Base-by-base conservation (phyloP, 2,888 invertebrate species). In the Cryptus armator region DNA sequence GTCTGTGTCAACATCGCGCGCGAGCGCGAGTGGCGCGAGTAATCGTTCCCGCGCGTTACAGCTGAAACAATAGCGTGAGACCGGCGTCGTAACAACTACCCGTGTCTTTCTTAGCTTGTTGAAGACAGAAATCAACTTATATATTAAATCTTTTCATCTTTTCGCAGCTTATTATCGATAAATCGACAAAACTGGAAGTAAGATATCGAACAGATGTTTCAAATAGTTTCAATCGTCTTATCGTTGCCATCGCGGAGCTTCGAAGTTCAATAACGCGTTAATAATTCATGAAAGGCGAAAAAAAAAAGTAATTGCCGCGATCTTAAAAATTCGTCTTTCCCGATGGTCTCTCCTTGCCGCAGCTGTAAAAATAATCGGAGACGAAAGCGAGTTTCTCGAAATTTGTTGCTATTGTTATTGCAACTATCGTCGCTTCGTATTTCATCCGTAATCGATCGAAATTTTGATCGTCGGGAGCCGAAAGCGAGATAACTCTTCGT, bases 1-100 rank as follows among this genome's bases (percentile, higher is more conserved):
- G 53, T 77, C 78, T 72, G 78, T 48, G 4, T 67, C 53, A 77
- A 78, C 67, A 77, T 19, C 19, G 44, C n/a, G 37, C 44, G 72
- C 14, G n/a, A 53, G 24, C 24, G 1, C 24, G 24, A 24, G 1
- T 24, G 24, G 70, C 64, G 62, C 64, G 46, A 62, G 43, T 43
- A 62, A 44, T 37, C 67, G 59, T 16, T 72, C 48, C 59, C 59
- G 59, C 66, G 29, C 14, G 32, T n/a, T 32, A 43, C 76, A 77
- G 66, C 83, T 83, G 83, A 78, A 72, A 72, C 43, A 83, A 74
- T 48, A 72, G 53, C 51, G 48, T 29, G 46, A 76, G 67, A 74
- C 67, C 24, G 24, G 9, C 56, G 56, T 12, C 53, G 53, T 7
- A 19, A n/a, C 53, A 44, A 29, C 19, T 14, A 56, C 37, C 32